Conservation (phyloP, 2,888 invertebrate species). For the Rotaria socialis region DNA sequence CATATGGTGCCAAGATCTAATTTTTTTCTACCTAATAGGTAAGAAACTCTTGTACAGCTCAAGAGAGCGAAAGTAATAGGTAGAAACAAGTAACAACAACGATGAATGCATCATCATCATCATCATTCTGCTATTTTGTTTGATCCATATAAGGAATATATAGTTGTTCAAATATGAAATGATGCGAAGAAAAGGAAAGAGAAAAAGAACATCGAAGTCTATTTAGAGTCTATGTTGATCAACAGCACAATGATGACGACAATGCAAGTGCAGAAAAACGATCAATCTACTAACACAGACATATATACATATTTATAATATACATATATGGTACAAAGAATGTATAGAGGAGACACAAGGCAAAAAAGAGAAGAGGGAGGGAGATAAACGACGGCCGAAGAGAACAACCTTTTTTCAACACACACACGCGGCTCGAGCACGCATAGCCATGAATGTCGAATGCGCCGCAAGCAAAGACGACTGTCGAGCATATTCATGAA, state of each 20-base stretch:
- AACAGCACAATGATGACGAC: neutral
- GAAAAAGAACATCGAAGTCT: too few relatives aligned
- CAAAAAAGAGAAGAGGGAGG: neutral
- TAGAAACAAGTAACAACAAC: neutral
- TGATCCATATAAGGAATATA: neutral
- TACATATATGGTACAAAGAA: neutral
- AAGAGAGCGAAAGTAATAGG: neutral
- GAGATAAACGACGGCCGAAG: neutral
- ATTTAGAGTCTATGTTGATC: neutral
- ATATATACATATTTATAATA: neutral
- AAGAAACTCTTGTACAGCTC: neutral
- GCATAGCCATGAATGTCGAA: constrained; percentile 32
- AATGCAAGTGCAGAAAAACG: neutral
- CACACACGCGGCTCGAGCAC: constrained; percentile 11
- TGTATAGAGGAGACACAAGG: neutral
- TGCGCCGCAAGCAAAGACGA: constrained; percentile 22
- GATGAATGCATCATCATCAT: neutral
- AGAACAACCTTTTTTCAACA: constrained; percentile 19
- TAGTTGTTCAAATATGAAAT: neutral
- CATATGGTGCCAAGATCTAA: neutral
- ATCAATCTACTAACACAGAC: neutral
- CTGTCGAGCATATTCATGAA: constrained; percentile 6
- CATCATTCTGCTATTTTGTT: neutral
- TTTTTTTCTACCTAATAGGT: neutral
- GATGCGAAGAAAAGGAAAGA: neutral